phyloP scores from a whole-genome alignment of 2,113 vertebrate genomes.

The Athene noctua region DNA sequence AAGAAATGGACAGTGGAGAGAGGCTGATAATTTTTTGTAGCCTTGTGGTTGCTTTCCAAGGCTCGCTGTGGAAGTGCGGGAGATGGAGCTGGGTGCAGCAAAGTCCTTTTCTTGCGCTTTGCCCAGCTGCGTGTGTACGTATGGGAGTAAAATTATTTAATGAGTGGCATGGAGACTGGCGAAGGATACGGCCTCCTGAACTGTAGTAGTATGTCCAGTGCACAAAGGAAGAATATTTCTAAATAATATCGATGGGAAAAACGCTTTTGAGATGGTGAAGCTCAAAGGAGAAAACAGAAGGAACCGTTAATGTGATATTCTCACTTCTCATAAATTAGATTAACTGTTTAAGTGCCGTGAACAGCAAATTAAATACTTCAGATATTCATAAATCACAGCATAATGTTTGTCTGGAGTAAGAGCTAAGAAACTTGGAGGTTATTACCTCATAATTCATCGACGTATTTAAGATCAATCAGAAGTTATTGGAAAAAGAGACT shows the following conservation, averaged over 20 bases:
- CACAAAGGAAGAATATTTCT: background rate
- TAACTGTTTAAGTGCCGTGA: background rate
- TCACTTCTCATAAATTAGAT: background rate
- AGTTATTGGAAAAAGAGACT: background rate
- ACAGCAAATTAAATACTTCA: constrained; percentile 2
- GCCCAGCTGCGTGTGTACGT: background rate
- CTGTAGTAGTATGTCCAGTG: background rate
- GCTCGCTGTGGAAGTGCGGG: accelerated
- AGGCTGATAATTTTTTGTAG: background rate
- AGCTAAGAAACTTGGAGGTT: background rate
- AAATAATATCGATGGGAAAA: background rate
- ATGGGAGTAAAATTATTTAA: background rate
- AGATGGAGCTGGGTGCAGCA: background rate
- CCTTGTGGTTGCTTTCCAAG: background rate
- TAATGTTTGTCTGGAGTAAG: background rate
- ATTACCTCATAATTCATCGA: background rate
- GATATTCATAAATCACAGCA: background rate
- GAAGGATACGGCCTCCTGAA: background rate
- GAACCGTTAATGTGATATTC: background rate
- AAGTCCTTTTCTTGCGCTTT: background rate
- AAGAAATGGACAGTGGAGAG: background rate
- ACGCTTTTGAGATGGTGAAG: background rate
- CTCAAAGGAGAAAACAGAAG: background rate
- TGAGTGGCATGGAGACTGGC: background rate
- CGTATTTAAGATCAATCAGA: background rate